These are phyloP conservation scores for Gastrophysa polygoni DNA, from an alignment of 2,888 invertebrate genomes.

Conservation along the genomic window DNA sequence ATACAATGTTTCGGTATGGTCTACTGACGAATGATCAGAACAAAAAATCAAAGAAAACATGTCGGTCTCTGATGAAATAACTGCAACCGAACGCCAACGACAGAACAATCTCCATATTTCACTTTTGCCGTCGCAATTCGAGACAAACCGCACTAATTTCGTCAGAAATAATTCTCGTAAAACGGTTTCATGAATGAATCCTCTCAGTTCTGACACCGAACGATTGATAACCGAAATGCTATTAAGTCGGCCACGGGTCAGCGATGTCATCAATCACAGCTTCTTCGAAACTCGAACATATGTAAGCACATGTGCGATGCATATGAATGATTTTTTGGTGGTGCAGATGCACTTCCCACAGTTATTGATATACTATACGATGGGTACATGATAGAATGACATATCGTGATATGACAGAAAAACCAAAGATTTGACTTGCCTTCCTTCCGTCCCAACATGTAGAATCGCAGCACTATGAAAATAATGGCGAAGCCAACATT, in stretches of 20 bases:
- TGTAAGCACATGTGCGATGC: constrained; percentile 47
- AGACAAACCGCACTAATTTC: background rate
- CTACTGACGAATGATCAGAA: no score
- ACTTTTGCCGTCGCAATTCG: background rate
- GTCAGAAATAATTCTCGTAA: background rate
- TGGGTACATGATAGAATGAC: no score
- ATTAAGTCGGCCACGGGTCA: constrained; percentile 50
- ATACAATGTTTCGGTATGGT: no score
- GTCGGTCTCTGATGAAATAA: background rate
- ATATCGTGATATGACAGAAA: no score
- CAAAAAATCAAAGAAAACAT: background rate
- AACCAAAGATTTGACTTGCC: no score
- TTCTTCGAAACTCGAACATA: constrained; percentile 36
- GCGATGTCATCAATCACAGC: constrained; percentile 51
- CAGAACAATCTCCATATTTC: background rate
- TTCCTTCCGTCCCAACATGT: no score
- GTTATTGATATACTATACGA: background rate
- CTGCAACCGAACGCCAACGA: background rate
- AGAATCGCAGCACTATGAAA: no score
- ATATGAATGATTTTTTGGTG: constrained; percentile 39
- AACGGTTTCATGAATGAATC: constrained; percentile 5
- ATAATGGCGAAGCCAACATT: no score
- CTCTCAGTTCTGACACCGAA: constrained; percentile 27
- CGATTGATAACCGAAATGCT: constrained; percentile 32
- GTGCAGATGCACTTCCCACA: constrained; percentile 30